These are phyloP conservation scores for Caenorhabditis zanzibari DNA, from an alignment of 2,888 invertebrate species.

Conservation along the genomic window DNA sequence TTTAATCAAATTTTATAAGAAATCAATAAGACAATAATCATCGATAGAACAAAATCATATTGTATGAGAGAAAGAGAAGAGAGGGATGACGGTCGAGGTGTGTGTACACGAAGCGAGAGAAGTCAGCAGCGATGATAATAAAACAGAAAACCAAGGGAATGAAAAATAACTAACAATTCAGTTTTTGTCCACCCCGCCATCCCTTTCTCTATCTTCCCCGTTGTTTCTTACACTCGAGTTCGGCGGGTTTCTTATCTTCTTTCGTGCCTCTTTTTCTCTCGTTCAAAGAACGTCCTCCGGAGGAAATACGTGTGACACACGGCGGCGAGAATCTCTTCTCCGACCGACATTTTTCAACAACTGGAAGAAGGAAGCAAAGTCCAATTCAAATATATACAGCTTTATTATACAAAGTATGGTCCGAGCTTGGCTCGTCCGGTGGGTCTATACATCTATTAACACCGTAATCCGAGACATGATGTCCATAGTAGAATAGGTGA, in stretches of 20 bases:
- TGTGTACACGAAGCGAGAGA: slow-evolving; percentile 28
- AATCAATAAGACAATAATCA: slow-evolving; percentile 32
- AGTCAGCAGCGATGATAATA: slow-evolving; percentile 23
- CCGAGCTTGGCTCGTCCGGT: neutral
- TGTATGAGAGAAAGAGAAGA: neutral
- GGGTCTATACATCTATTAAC: slow-evolving; percentile 71
- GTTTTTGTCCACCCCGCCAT: slow-evolving; percentile 25
- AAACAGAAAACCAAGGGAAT: slow-evolving; percentile 31
- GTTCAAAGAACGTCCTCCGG: slow-evolving; percentile 11
- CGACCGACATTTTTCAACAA: slow-evolving; percentile 47
- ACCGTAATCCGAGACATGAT: slow-evolving; percentile 78
- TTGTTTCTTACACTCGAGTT: slow-evolving; percentile 31
- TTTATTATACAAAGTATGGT: neutral
- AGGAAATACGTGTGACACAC: slow-evolving; percentile 26
- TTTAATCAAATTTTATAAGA: slow-evolving; percentile 34
- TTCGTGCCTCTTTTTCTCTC: slow-evolving; percentile 27
- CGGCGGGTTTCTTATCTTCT: slow-evolving; percentile 46
- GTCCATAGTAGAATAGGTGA: slow-evolving; percentile 80
- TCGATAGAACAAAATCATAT: slow-evolving; percentile 35
- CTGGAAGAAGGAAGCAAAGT: slow-evolving; percentile 6
- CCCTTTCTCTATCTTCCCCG: slow-evolving; percentile 22
- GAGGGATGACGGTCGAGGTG: neutral
- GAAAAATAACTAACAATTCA: slow-evolving; percentile 41
- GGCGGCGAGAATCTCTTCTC: slow-evolving; percentile 23
- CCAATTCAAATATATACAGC: slow-evolving; percentile 28